Conservation (phyloP, 2,888 invertebrate genomes). For the Spialia ferax region DNA sequence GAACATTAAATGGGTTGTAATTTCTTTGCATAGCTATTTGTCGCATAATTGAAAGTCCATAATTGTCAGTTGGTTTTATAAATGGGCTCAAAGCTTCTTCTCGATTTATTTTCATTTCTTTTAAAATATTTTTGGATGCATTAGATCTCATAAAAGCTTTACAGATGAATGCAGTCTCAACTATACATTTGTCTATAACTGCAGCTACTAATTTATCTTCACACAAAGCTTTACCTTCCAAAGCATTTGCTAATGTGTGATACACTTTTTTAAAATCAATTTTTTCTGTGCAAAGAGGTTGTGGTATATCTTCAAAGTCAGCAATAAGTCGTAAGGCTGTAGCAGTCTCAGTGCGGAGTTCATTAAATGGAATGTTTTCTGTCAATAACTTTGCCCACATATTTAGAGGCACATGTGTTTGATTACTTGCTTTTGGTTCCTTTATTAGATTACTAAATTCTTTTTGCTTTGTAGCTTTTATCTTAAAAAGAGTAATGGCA, state of each 20-base stretch:
- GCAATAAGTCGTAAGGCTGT: constrained; percentile 70
- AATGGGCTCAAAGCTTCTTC: constrained; percentile 54
- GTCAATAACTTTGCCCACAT: constrained; percentile 68
- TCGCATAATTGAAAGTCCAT: constrained; percentile 57
- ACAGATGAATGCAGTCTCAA: constrained; percentile 67
- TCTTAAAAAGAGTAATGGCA: constrained; percentile 61
- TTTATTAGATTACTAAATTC: constrained; percentile 26
- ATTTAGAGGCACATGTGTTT: constrained; percentile 58
- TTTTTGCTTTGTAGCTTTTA: constrained; percentile 50
- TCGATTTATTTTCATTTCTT: constrained; percentile 53
- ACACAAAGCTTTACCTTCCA: constrained; percentile 69
- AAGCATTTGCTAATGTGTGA: constrained; percentile 68
- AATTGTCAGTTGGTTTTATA: constrained; percentile 55
- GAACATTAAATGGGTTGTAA: constrained; percentile 70
- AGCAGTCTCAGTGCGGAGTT: constrained; percentile 66
- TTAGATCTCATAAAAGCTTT: constrained; percentile 61
- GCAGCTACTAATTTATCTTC: constrained; percentile 53
- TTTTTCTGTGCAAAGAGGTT: constrained; percentile 53
- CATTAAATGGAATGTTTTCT: constrained; percentile 57
- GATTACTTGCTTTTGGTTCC: constrained; percentile 44
- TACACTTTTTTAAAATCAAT: constrained; percentile 70
- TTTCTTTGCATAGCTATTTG: constrained; percentile 59
- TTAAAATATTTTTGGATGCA: constrained; percentile 54
- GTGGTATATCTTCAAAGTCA: constrained; percentile 68
- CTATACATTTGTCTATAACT: constrained; percentile 65